Evolutionary conservation across 2,797 vertebrate genomes (phyloP), one percentile per base, ranked within the genome.

Genomic region (Enteromius fasciolatus): DNA sequence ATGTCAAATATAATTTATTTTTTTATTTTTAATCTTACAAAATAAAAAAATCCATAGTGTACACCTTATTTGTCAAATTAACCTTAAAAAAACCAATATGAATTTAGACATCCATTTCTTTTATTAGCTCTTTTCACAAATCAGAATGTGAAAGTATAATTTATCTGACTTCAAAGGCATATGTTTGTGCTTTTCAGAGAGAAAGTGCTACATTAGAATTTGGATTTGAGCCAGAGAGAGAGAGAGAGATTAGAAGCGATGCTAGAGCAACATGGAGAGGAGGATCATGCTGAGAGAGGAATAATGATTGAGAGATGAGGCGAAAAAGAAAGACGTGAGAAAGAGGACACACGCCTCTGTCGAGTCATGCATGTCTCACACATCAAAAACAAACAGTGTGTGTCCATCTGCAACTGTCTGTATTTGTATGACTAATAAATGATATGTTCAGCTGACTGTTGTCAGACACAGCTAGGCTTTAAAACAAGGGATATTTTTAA

Each of bases 231-330:
- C 70, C 48, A 20, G 25, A 41, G 66, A 25, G 66, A 44, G 66
- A 25, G 66, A 44, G 61, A 33, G 23, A 46, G 41, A 46, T 28
- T 17, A 48, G 44, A 48, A 25, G 28, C 11, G 14, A 20, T 31
- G 69, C 25, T 17, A 50, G 46, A 50, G 25, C 20, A 2, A 74
- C 50, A n/a, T 36, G n/a, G 31, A 74, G 31, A 54, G 5, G 31
- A 57, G 50, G 33, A 57, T 75, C 50, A 15, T 57, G 33, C 72
- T 39, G 72, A 57, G 72, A 75, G 20, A 39, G 14, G 33, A 20
- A 75, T 74, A 74, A 74, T 74, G 31, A 57, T 50, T 74, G 11
- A 54, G 20, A 39, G 33, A 73, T 52, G 69, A 72, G 17, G 48
- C 4, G 44, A 72, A 61, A 28, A 2, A 28, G 54, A 57, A 5